Evolutionary conservation across 2,888 invertebrate genomes (phyloP).

Genomic region (Orthonychiurus folsomi): DNA sequence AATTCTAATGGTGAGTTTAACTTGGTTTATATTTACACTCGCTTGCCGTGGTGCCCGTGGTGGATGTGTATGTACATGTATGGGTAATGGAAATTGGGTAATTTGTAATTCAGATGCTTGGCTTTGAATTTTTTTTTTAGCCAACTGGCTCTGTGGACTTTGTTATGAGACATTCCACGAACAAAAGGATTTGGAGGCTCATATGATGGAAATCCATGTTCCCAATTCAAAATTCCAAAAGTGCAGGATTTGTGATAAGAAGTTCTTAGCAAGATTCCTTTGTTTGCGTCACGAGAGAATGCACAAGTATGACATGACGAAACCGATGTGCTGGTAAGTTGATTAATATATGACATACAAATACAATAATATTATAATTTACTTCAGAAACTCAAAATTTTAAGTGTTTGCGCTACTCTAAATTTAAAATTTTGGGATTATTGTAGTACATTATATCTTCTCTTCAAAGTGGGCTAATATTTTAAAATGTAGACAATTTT

Average conservation of each 20-base stretch:
- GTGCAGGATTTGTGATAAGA: conserved; percentile 31
- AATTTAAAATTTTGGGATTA: too few relatives aligned
- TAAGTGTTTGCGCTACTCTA: not conserved
- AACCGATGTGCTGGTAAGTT: conserved; percentile 26
- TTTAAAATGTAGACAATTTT: too few relatives aligned
- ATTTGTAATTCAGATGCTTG: too few relatives aligned
- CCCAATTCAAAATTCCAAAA: conserved; percentile 28
- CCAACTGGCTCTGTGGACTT: conserved; percentile 28
- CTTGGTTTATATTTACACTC: too few relatives aligned
- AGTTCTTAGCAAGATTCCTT: conserved; percentile 33
- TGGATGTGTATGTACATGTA: too few relatives aligned
- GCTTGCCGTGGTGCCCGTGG: too few relatives aligned
- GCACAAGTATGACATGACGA: conserved; percentile 35
- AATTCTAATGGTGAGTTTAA: not conserved
- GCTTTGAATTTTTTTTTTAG: conserved; percentile 3
- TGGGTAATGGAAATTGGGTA: too few relatives aligned
- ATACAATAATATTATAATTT: not conserved
- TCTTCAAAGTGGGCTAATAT: too few relatives aligned
- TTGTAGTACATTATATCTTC: too few relatives aligned
- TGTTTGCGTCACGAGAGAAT: conserved; percentile 34
- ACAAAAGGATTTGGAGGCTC: conserved; percentile 23
- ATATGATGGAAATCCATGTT: conserved; percentile 22
- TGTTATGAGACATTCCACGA: conserved; percentile 35
- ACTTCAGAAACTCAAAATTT: not conserved
- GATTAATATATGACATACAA: too few relatives aligned